A percentile compares a stretch with the other conserved stretches of the same genome.
These are phyloP conservation scores for Cryptotis parvus DNA, from an alignment of 2,113 vertebrate genomes.

Conservation along the genomic window DNA sequence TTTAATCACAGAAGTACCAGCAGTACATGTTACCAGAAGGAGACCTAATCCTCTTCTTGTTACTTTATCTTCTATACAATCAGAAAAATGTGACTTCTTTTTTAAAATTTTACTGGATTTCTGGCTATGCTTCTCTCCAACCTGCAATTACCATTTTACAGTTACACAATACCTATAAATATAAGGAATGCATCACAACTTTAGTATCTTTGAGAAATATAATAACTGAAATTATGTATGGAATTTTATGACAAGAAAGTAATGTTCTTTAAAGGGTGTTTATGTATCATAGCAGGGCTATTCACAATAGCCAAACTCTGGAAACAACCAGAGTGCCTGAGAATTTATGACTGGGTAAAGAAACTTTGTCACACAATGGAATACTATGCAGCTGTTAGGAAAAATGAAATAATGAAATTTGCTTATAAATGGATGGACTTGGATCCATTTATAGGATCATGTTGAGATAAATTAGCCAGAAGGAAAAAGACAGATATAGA, in stretches of 20 bases:
- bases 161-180: not conserved
- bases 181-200: not conserved
- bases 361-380: too few species aligned
- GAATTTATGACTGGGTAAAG: too few species aligned
- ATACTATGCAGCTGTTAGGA: too few species aligned
- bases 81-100: not conserved
- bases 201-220: constrained; percentile 11
- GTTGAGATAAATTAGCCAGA: too few species aligned
- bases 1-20: too few species aligned
- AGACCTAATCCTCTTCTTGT: not conserved
- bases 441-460: too few species aligned
- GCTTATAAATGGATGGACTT: too few species aligned
- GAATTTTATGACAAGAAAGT: not conserved
- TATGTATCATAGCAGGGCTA: too few species aligned
- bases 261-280: not conserved
- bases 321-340: too few species aligned
- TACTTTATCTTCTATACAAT: not conserved
- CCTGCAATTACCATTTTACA: not conserved
- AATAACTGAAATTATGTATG: not conserved
- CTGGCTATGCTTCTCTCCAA: not conserved
- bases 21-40: not conserved
- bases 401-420: too few species aligned
- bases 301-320: too few species aligned
- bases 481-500: too few species aligned
- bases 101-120: not conserved